Base-by-base conservation (phyloP, 2,888 invertebrate species). In the Volucella bombylans region DNA sequence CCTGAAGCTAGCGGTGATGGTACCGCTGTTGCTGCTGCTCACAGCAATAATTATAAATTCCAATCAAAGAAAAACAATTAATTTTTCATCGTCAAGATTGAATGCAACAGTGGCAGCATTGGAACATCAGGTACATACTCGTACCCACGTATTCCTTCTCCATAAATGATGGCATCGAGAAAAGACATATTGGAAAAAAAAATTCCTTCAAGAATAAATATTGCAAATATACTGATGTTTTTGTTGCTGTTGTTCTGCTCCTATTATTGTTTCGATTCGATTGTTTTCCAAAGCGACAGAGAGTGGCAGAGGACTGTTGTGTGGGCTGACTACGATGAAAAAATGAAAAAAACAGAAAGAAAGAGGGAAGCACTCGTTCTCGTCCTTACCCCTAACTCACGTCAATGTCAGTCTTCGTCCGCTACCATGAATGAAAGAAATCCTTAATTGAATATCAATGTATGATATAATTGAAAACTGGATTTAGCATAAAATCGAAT, bases 51-150 rank as follows among this genome's bases (percentile, higher is more conserved):
- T 79, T 83, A 83, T 71, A 83, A 79, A 83, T 83, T 79, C 73
- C 82, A 74, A 79, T 83, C 64, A 69, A 79, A 83, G 74, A 50
- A 83, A 79, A 79, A 83, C 82, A 83, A 83, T 83, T 83, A 69
- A 79, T 69, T 68, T 67, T 57, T 67, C 50, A 52, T 69, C 52
- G 49, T 62, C 68, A 31, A 68, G 23, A 50, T 57, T 50, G 62
- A 78, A 64, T 52, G 78, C 64, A 73, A 8, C 55, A 57, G 45
- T 1, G 31, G 31, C 31, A 31, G 15, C 41, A 68, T 50, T 55
- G 41, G 1, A 54, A 39, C 38, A 47, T 73, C 62, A 39, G 54
- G 38, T 64, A 14, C 54, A 41, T 14, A 31, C 31, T 47, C 23
- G 55, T 10, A 43, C 15, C 49, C 11, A n/a, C 18, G 23, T 38